These are phyloP conservation scores for Listronotus oregonensis DNA, from an alignment of 1,140 invertebrate species.

Conservation along the genomic window DNA sequence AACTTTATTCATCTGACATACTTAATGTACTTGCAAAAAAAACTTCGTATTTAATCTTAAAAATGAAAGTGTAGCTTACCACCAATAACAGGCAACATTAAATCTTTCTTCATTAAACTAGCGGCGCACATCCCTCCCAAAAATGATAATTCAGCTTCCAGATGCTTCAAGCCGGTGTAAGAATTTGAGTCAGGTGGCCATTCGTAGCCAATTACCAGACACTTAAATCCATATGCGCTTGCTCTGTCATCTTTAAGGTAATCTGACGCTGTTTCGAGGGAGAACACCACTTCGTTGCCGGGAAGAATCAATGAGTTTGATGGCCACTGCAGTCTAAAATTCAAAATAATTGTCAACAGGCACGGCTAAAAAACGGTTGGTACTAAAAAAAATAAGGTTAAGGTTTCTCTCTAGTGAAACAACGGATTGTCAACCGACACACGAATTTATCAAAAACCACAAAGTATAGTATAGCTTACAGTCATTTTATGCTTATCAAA, in stretches of 20 bases:
- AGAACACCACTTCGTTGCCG: slow-evolving; percentile 93
- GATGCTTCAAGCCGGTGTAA: slow-evolving; percentile 66
- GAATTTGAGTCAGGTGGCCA: slow-evolving; percentile 63
- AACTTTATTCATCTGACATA: no score
- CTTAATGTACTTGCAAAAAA: no score
- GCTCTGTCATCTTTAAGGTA: slow-evolving; percentile 91
- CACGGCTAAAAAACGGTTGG: neutral
- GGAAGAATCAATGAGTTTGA: slow-evolving; percentile 85
- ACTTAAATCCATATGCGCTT: slow-evolving; percentile 88
- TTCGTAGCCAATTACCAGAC: slow-evolving; percentile 90
- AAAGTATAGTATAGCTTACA: no score
- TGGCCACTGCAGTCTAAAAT: slow-evolving; percentile 80
- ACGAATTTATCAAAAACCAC: no score
- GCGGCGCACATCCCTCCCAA: slow-evolving; percentile 89
- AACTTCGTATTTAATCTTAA: no score
- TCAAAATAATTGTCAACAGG: slow-evolving; percentile 11
- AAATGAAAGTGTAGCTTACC: slow-evolving; percentile 55
- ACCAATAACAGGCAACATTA: slow-evolving; percentile 71
- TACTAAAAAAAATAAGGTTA: neutral
- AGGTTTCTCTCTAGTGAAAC: neutral
- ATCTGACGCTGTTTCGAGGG: slow-evolving; percentile 92
- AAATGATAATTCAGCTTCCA: slow-evolving; percentile 91
- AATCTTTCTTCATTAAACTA: slow-evolving; percentile 85
- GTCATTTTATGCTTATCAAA: no score
- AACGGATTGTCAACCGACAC: neutral